Base-by-base conservation (phyloP, 2,888 invertebrate genomes). In the Heterodera filipjevi region DNA sequence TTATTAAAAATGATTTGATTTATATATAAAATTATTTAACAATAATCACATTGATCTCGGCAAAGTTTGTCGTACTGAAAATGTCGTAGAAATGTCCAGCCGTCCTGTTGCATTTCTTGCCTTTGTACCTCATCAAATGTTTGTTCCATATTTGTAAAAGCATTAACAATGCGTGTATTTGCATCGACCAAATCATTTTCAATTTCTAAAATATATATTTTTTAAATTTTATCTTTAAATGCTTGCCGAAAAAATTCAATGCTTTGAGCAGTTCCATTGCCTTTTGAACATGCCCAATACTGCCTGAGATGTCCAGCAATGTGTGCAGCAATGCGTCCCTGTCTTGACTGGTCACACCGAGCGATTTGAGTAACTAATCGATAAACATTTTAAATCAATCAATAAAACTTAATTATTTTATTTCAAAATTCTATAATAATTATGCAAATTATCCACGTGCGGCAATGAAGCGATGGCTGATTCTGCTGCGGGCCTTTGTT, bases 301-400 rank as follows among this genome's bases (percentile, higher is more conserved):
- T 85, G 46, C 87, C 87, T 16, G 85, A 85, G n/a, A 86, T 78
- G 72, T 87, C 87, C 87, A 87, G 87, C 19, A 87, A 82, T 76
- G 83, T 77, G 66, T 85, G 87, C n/a, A 87, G 73, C 22, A 87
- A 78, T n/a, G 78, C 76, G 39, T 87, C 84, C 0, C 86, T 77
- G 70, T 87, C 87, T 66, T 82, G 78, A 22, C 80, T 82, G 16
- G 73, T 72, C 81, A 87, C 78, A 76, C 87, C 86, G 27, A 83
- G 82, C n/a, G 84, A 80, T 66, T 84, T 84, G n/a, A 87, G 79
- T 66, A 86, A 73, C 84, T 53, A 12, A 39, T 6, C 39, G 12
- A 39, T n/a, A n/a, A n/a, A n/a, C n/a, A n/a, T n/a, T n/a, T n/a
- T n/a, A n/a, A n/a, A n/a, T n/a, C n/a, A n/a, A n/a, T n/a, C n/a